Evolutionary conservation across 2,113 vertebrate species (phyloP).

Genomic region (Platichthys flesus): DNA sequence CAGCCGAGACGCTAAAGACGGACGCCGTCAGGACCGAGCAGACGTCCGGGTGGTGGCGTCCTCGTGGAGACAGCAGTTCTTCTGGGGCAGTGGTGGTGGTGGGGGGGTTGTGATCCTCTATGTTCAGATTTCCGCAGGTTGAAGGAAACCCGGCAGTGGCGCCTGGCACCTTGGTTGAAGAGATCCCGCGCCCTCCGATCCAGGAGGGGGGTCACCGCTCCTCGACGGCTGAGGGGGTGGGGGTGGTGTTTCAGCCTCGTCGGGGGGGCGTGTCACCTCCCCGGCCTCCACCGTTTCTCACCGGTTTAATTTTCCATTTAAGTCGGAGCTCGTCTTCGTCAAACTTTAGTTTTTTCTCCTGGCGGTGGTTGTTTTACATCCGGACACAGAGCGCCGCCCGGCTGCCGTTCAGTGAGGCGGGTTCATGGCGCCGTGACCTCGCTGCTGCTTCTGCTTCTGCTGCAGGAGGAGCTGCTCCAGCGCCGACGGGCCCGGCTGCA

Average conservation of each 20-base stretch:
- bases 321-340: conserved; percentile 73
- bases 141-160: conserved; percentile 47
- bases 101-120: conserved; percentile 69
- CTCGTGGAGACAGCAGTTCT: conserved; percentile 17
- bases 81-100: conserved; percentile 77
- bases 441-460: conserved; percentile 99
- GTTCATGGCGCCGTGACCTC: conserved; percentile 95
- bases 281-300: conserved; percentile 87
- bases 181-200: conserved; percentile 86
- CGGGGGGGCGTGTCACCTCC: conserved; percentile 74
- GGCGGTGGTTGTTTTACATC: conserved; percentile 51
- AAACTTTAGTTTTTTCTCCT: conserved; percentile 62
- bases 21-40: conserved; percentile 28
- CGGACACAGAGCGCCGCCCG: conserved; percentile 80
- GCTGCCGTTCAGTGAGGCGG: conserved; percentile 93
- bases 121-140: conserved; percentile 52
- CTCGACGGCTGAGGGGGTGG: conserved; percentile 68
- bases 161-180: conserved; percentile 87
- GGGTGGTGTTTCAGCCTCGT: conserved; percentile 73
- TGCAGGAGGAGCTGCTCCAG: conserved; percentile 99
- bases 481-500: conserved; percentile 97
- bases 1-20: conserved; percentile 39
- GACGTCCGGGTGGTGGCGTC: conserved; percentile 24
- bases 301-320: conserved; percentile 73
- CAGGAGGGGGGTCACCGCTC: conserved; percentile 84